Evolutionary conservation across 2,888 invertebrate species (phyloP), one percentile per base, ranked within the genome.

Genomic region (Scelioninae gen. 1): DNA sequence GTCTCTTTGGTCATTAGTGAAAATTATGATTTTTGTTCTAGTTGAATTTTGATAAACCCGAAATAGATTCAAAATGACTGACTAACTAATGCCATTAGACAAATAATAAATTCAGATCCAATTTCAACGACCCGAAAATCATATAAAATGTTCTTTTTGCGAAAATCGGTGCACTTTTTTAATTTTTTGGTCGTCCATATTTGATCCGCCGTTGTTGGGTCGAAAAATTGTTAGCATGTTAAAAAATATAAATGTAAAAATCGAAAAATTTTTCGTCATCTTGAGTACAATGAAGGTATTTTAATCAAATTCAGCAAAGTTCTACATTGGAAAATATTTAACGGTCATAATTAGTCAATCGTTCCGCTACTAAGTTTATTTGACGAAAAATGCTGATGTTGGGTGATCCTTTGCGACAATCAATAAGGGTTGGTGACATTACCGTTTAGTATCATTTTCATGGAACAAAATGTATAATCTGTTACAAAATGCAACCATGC

Each of bases 401-500:
- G 9, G 23, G 0, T 43, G 16, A 75, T 16, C 45, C 53, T 45
- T 68, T 62, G 69, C 56, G 47, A 47, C 32, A n/a, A 43, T 40
- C 51, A 58, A 79, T 72, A 79, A 79, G 79, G 79, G 79, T 79
- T 79, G 72, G 6, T 53, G 71, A 72, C 58, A 65, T 32, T 58
- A 79, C 71, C 65, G 65, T 65, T 78, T 71, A 72, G 66, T 23
- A 51, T 2, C 63, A 23, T 75, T 55, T 85, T 69, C 69, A 86
- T 83, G 89, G 89, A 90, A 91, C 91, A 87, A 91, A 91, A 91
- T 87, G 71, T 86, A 83, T 90, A 89, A 90, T 84, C 88, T 89
- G 90, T 88, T 88, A 86, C 89, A 87, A 88, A 88, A 86, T 56
- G 82, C 69, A 60, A 71, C 58, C n/a, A 45, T 34, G 60, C 66